Percentiles rank a stretch among this genome's conserved stretches.
Conservation (phyloP, 2,113 vertebrate species). For the Podarcis cretensis region DNA sequence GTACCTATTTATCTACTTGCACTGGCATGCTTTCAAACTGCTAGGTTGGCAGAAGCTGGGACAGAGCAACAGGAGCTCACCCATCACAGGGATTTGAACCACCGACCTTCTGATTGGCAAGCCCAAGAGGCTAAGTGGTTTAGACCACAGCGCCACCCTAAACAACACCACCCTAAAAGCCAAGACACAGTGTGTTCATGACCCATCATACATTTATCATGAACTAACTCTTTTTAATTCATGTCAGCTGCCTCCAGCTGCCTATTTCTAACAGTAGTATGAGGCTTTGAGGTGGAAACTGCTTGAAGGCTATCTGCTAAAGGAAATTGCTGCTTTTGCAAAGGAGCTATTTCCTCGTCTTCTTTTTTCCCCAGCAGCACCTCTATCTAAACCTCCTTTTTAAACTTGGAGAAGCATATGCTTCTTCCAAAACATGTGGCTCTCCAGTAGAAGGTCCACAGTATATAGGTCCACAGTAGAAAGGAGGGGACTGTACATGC, state of each 20-base stretch:
- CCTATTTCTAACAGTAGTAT: background rate
- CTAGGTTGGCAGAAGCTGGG: too few relatives aligned
- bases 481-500: background rate
- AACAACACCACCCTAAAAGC: too few relatives aligned
- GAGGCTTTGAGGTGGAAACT: conserved; percentile 29
- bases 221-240: background rate
- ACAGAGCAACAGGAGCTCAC: too few relatives aligned
- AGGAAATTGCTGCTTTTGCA: conserved; percentile 34
- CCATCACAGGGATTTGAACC: too few relatives aligned
- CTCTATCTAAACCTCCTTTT: background rate
- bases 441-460: too few relatives aligned
- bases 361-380: background rate
- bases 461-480: background rate
- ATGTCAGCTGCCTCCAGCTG: background rate
- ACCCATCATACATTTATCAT: background rate
- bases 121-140: too few relatives aligned
- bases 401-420: background rate
- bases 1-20: too few relatives aligned
- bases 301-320: conserved; percentile 7
- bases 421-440: background rate
- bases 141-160: too few relatives aligned
- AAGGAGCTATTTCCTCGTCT: conserved; percentile 25
- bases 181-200: background rate
- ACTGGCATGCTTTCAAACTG: too few relatives aligned
- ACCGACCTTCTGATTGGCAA: too few relatives aligned